Percentiles rank a stretch among this genome's conserved stretches.
Conservation (phyloP, 2,888 invertebrate species). For the Lymantria monacha region DNA sequence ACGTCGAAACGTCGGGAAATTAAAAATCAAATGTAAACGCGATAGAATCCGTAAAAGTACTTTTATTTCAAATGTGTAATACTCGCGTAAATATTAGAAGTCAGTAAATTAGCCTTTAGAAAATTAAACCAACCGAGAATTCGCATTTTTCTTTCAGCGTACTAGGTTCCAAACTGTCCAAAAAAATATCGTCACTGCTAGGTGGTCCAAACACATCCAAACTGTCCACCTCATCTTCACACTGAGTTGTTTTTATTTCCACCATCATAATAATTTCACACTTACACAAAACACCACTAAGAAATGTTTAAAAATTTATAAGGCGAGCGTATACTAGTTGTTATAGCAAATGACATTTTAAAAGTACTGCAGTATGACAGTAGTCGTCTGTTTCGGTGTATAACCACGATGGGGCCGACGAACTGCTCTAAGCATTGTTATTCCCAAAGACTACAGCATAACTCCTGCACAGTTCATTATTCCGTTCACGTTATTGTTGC, state of each 20-base stretch:
- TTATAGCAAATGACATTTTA: conserved; percentile 54
- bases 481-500: conserved; percentile 60
- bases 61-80: too few relatives aligned
- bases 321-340: conserved; percentile 31
- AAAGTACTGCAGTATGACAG: conserved; percentile 47
- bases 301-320: conserved; percentile 9
- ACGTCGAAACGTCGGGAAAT: too few relatives aligned
- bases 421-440: conserved; percentile 70
- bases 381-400: conserved; percentile 54
- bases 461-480: conserved; percentile 60
- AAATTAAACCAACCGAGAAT: conserved; percentile 44
- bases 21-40: too few relatives aligned
- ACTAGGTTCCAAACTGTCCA: conserved; percentile 71
- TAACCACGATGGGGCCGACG: conserved; percentile 67
- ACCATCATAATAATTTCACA: conserved; percentile 54
- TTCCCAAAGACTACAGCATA: conserved; percentile 69
- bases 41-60: too few relatives aligned
- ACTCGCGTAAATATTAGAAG: too few relatives aligned
- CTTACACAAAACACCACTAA: conserved; percentile 25
- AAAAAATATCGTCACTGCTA: conserved; percentile 51
- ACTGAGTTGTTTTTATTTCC: conserved; percentile 61
- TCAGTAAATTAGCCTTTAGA: background rate
- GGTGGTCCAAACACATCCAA: conserved; percentile 63
- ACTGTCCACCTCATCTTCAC: conserved; percentile 64
- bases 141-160: conserved; percentile 57